A percentile compares a stretch with the other conserved stretches of the same genome.
Evolutionary conservation across 2,797 vertebrate genomes (phyloP).

Genomic region (Lepus townsendii): DNA sequence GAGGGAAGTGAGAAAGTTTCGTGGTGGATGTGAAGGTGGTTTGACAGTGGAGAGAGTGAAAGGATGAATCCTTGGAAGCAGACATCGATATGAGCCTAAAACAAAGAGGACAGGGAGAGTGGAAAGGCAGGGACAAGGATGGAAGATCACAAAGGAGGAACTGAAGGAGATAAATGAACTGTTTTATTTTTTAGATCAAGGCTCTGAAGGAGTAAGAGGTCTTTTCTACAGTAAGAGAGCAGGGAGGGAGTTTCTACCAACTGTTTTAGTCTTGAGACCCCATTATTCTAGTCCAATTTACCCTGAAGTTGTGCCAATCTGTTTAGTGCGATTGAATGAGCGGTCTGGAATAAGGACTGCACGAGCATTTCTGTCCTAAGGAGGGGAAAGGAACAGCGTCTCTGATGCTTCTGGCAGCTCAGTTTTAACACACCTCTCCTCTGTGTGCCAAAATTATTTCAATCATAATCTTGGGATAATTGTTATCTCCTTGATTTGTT

Average conservation of each 20-base stretch:
- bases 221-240: neutral
- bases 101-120: neutral
- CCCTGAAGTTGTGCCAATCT: neutral
- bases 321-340: too few relatives aligned
- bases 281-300: neutral
- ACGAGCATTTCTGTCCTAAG: rapidly evolving
- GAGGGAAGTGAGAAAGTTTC: neutral
- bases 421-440: neutral
- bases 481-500: neutral
- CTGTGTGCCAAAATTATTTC: neutral
- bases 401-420: neutral
- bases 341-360: neutral
- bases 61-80: neutral
- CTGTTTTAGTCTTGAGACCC: neutral
- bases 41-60: neutral
- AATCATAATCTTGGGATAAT: neutral
- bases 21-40: neutral
- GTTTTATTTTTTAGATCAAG: neutral
- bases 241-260: neutral
- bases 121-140: neutral
- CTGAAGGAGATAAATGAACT: neutral
- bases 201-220: neutral
- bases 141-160: neutral
- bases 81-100: neutral
- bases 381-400: rapidly evolving